Conservation (phyloP, 2,113 vertebrate genomes). For the Syngnathus floridae region DNA sequence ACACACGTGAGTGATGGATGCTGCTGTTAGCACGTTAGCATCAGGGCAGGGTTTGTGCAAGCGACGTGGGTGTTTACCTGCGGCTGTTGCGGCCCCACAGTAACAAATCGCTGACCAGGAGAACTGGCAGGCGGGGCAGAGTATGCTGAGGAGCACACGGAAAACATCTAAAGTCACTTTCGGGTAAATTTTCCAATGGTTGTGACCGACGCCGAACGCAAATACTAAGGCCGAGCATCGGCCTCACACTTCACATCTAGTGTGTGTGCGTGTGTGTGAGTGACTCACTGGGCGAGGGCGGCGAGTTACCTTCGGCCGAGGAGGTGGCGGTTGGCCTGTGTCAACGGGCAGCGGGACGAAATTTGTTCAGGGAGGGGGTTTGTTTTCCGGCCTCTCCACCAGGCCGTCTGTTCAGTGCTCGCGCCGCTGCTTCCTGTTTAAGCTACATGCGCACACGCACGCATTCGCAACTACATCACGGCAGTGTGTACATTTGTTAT, state of each 20-base stretch:
- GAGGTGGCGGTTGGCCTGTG: conserved; percentile 94
- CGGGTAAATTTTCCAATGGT: background rate
- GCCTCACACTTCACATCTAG: no score
- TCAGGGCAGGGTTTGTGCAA: background rate
- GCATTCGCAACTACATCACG: background rate
- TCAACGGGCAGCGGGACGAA: conserved; percentile 88
- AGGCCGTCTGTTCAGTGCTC: conserved; percentile 60
- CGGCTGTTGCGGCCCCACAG: conserved; percentile 98
- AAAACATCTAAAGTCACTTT: background rate
- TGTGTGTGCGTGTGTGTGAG: background rate
- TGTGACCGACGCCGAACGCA: no score
- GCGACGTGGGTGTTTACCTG: conserved; percentile 74
- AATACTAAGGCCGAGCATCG: no score
- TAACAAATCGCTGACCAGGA: conserved; percentile 98
- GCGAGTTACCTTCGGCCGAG: conserved; percentile 86
- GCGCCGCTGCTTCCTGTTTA: conserved; percentile 55
- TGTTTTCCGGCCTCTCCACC: conserved; percentile 53
- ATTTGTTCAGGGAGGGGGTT: conserved; percentile 48
- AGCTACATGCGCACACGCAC: conserved; percentile 29
- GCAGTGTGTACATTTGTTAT: no score
- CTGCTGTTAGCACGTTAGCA: background rate
- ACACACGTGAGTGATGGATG: conserved; percentile 12
- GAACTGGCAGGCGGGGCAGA: conserved; percentile 94
- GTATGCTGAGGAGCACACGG: conserved; percentile 81
- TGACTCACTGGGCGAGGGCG: conserved; percentile 96